Conservation (phyloP, 2,113 vertebrate genomes). For the Zootoca vivipara region DNA sequence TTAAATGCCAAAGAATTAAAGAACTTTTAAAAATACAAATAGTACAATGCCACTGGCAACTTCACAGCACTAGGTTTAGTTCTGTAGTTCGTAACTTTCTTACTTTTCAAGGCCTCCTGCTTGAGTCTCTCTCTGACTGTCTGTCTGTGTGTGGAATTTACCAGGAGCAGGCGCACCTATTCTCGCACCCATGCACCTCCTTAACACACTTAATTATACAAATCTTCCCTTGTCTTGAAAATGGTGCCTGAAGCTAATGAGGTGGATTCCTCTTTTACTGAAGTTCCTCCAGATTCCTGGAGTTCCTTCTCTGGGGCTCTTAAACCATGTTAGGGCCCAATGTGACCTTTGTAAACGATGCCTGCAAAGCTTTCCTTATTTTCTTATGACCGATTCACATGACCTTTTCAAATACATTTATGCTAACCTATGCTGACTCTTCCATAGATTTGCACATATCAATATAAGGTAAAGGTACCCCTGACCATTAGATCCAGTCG, state of each 20-base stretch:
- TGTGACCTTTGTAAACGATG: neutral
- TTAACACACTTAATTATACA: neutral
- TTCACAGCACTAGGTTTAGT: neutral
- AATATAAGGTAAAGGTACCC: no score
- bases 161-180: neutral
- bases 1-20: neutral
- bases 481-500: no score
- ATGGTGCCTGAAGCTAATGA: neutral
- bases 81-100: neutral
- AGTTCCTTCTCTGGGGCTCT: neutral
- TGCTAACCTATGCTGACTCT: neutral
- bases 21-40: neutral
- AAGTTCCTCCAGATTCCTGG: neutral
- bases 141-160: neutral
- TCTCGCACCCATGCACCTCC: neutral
- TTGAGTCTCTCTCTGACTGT: neutral
- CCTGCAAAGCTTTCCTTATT: neutral
- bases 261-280: neutral
- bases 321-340: neutral
- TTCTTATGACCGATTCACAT: neutral
- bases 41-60: neutral
- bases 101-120: neutral
- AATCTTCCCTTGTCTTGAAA: neutral
- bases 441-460: neutral
- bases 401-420: neutral